Conservation (phyloP, 2,888 invertebrate genomes). For the Stenichneumon culpator region DNA sequence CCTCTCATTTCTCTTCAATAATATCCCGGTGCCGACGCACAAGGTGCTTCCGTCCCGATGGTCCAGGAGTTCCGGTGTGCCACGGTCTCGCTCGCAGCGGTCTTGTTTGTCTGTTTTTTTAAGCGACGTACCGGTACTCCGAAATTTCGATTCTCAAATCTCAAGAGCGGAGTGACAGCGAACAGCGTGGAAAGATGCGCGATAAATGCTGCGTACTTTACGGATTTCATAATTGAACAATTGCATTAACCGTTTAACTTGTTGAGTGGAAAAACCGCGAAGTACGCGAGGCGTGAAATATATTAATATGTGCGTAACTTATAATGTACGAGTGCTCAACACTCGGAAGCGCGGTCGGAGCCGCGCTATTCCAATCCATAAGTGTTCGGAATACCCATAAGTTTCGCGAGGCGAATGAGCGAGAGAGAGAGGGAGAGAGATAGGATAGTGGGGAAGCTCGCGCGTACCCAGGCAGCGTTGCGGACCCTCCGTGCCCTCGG, state of each 20-base stretch:
- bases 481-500: slow-evolving; percentile 59
- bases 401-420: slow-evolving; percentile 32
- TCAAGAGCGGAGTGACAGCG: neutral
- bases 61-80: slow-evolving; percentile 74
- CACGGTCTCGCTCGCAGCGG: slow-evolving; percentile 60
- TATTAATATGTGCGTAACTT: slow-evolving; percentile 42
- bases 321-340: slow-evolving; percentile 27
- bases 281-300: slow-evolving; percentile 56
- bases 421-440: slow-evolving; percentile 62
- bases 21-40: slow-evolving; percentile 70
- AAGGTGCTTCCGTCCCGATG: slow-evolving; percentile 81
- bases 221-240: slow-evolving; percentile 22
- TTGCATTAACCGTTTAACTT: slow-evolving; percentile 12
- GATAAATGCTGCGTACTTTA: neutral
- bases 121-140: slow-evolving; percentile 17
- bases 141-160: slow-evolving; percentile 3
- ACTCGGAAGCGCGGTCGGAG: slow-evolving; percentile 38
- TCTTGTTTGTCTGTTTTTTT: slow-evolving; percentile 49
- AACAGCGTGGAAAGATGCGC: neutral
- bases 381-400: slow-evolving; percentile 24
- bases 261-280: neutral
- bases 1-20: slow-evolving; percentile 59
- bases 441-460: slow-evolving; percentile 52
- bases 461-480: slow-evolving; percentile 59
- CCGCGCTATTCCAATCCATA: slow-evolving; percentile 13